phyloP scores from a whole-genome alignment of 2,888 invertebrate genomes.

The Drosophila mettleri region DNA sequence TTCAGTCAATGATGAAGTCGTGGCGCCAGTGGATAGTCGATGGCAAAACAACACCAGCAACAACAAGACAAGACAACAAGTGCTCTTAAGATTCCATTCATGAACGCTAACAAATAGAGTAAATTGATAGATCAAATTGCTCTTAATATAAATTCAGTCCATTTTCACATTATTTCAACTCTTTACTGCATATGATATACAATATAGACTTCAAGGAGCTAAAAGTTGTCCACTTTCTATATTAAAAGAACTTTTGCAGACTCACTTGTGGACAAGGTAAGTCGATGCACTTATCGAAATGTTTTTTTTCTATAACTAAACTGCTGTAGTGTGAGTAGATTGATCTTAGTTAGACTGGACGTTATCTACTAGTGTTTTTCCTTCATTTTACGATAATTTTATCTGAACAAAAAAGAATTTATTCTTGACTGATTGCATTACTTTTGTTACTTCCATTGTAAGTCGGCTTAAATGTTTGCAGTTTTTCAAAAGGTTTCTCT shows the following conservation, averaged over 20 bases:
- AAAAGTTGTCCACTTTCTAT: too few relatives aligned
- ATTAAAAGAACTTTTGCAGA: not conserved
- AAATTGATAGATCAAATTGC: conserved; percentile 5
- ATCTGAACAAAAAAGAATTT: too few relatives aligned
- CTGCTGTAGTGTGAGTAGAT: too few relatives aligned
- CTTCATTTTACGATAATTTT: too few relatives aligned
- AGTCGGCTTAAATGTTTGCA: not conserved
- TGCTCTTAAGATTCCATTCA: not conserved
- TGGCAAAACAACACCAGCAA: conserved; percentile 17
- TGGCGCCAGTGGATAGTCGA: conserved; percentile 61
- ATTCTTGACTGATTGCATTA: not conserved
- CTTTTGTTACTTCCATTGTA: not conserved
- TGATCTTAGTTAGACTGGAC: too few relatives aligned
- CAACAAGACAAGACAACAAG: not conserved
- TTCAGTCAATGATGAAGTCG: conserved; percentile 48
- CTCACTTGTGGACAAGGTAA: too few relatives aligned
- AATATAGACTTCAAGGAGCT: too few relatives aligned
- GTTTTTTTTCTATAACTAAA: too few relatives aligned
- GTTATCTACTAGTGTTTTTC: too few relatives aligned
- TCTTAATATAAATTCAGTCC: too few relatives aligned
- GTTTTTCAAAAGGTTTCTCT: not conserved
- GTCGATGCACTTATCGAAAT: too few relatives aligned
- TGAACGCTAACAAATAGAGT: not conserved
- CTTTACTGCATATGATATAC: too few relatives aligned
- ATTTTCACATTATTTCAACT: not conserved